phyloP scores from a whole-genome alignment of 2,888 invertebrate species.

The Dione juno region DNA sequence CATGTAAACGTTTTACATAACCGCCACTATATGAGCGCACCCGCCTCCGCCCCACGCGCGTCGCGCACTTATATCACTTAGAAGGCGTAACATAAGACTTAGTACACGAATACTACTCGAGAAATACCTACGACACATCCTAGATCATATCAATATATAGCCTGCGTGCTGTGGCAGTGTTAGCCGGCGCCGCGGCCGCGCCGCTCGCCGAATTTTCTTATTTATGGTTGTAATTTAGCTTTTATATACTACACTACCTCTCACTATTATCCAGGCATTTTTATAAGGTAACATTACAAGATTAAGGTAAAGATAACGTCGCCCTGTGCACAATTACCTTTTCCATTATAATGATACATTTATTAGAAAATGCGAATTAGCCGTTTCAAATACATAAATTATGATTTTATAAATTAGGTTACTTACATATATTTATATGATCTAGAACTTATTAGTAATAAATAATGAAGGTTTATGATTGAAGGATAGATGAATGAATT shows the following conservation, averaged over 20 bases:
- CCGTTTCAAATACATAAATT: constrained; percentile 20
- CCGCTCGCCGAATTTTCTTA: constrained; percentile 60
- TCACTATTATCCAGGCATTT: constrained; percentile 78
- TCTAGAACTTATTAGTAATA: constrained; percentile 80
- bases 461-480: constrained; percentile 51
- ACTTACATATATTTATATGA: constrained; percentile 80
- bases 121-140: constrained; percentile 82
- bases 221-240: constrained; percentile 66
- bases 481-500: constrained; percentile 2
- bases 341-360: constrained; percentile 48
- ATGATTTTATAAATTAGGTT: constrained; percentile 14
- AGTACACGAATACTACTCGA: constrained; percentile 82
- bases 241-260: constrained; percentile 77
- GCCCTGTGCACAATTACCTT: constrained; percentile 57
- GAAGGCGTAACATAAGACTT: constrained; percentile 81
- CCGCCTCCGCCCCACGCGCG: constrained; percentile 42
- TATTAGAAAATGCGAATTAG: constrained; percentile 28
- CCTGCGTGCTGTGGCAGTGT: constrained; percentile 71
- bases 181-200: constrained; percentile 53
- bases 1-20: neutral
- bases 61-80: constrained; percentile 57
- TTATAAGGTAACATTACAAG: constrained; percentile 68
- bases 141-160: constrained; percentile 83
- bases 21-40: constrained; percentile 29
- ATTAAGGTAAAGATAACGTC: constrained; percentile 69